Percentiles rank a stretch among this genome's conserved stretches.
Evolutionary conservation across 1,140 invertebrate species (phyloP).

Genomic region (Bombus difficillimus): DNA sequence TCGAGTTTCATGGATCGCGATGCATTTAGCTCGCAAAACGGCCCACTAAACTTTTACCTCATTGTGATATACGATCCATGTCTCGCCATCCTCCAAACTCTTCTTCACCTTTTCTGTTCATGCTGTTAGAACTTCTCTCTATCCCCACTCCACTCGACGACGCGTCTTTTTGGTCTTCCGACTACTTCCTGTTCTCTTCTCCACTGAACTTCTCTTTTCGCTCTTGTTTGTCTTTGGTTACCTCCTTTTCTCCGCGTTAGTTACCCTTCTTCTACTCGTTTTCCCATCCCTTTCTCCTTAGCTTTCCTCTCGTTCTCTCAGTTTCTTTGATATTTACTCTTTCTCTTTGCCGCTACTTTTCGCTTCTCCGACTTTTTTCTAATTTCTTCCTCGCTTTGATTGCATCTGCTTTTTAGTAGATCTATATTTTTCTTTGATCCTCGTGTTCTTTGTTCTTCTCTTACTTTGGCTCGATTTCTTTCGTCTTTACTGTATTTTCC

Average conservation of each 20-base stretch:
- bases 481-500: background rate
- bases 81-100: background rate
- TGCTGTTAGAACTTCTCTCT: background rate
- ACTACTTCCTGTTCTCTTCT: background rate
- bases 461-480: background rate
- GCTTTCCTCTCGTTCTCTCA: too few species aligned
- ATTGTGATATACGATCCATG: constrained; percentile 22
- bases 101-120: background rate
- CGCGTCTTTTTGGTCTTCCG: background rate
- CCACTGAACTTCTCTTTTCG: background rate
- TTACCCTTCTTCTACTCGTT: background rate
- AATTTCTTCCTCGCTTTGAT: background rate
- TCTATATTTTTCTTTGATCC: background rate
- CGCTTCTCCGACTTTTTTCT: background rate
- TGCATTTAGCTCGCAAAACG: constrained; percentile 19
- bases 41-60: constrained; percentile 34
- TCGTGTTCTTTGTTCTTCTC: background rate
- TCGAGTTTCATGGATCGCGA: background rate
- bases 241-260: background rate
- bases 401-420: background rate
- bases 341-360: too few species aligned
- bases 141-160: background rate
- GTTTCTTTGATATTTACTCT: background rate
- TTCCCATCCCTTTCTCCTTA: background rate
- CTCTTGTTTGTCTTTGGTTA: background rate